Evolutionary conservation across 1,140 invertebrate species (phyloP).

Genomic region (Hermetia illucens): DNA sequence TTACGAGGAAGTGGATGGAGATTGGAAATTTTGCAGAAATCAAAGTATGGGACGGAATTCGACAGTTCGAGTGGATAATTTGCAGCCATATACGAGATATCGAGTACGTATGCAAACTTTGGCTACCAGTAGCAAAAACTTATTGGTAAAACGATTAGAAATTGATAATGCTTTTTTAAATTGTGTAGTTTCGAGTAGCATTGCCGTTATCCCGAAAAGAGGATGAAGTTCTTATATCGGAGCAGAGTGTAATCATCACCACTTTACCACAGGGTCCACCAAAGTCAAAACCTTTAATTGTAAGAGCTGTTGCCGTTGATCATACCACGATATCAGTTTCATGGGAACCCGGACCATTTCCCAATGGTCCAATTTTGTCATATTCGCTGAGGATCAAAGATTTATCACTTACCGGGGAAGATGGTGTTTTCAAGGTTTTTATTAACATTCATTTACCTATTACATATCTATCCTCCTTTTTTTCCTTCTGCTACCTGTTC

Average conservation of each 20-base stretch:
- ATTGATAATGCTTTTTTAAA: slow-evolving; percentile 1
- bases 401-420: slow-evolving; percentile 37
- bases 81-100: slow-evolving; percentile 81
- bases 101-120: slow-evolving; percentile 40
- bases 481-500: no score
- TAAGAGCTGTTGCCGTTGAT: slow-evolving; percentile 66
- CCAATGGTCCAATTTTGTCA: slow-evolving; percentile 74
- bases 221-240: slow-evolving; percentile 60
- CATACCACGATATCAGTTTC: slow-evolving; percentile 69
- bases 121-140: background rate
- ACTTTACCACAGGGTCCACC: slow-evolving; percentile 60
- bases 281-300: slow-evolving; percentile 51
- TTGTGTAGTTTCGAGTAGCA: slow-evolving; percentile 66
- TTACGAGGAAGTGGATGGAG: slow-evolving; percentile 49
- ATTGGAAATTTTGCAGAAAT: slow-evolving; percentile 65
- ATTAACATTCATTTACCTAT: no score
- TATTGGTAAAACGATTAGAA: background rate
- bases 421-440: slow-evolving; percentile 51
- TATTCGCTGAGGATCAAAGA: slow-evolving; percentile 60
- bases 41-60: slow-evolving; percentile 40
- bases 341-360: slow-evolving; percentile 75
- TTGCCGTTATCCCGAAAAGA: slow-evolving; percentile 48
- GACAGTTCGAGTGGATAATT: slow-evolving; percentile 51
- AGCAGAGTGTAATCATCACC: slow-evolving; percentile 63
- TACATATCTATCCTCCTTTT: no score